phyloP scores from a whole-genome alignment of 2,113 vertebrate species.

The Indicator maculatus region DNA sequence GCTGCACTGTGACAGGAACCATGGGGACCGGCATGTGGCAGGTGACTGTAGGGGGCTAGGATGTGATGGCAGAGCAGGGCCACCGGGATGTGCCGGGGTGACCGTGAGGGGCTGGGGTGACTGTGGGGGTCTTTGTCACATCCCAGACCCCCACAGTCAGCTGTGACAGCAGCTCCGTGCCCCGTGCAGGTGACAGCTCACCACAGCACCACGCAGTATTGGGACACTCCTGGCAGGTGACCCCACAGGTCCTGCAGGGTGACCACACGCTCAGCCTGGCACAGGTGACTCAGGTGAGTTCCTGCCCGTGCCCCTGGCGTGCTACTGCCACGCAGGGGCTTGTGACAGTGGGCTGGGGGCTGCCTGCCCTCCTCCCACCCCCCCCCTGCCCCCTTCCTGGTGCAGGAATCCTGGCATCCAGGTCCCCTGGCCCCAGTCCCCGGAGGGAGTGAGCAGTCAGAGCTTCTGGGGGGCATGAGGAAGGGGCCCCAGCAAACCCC shows the following conservation, averaged over 20 bases:
- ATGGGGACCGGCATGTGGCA: too few species aligned
- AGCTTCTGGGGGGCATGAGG: not conserved
- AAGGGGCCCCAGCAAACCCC: too few species aligned
- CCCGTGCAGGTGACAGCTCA: not conserved
- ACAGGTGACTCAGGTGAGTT: conserved; percentile 61
- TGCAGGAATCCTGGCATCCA: not conserved
- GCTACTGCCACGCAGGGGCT: fast-evolving
- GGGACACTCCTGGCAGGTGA: not conserved
- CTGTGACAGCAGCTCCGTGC: not conserved
- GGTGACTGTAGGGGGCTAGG: not conserved
- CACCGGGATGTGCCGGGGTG: not conserved
- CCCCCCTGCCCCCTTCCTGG: not conserved
- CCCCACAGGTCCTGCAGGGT: conserved; percentile 1
- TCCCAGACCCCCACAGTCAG: too few species aligned
- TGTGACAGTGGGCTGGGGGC: not conserved
- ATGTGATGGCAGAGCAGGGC: too few species aligned
- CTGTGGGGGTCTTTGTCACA: too few species aligned
- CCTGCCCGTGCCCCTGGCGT: fast-evolving
- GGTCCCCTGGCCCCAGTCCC: not conserved
- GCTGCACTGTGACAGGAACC: fast-evolving
- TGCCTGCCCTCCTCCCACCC: too few species aligned
- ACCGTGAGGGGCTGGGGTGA: not conserved
- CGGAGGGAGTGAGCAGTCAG: too few species aligned
- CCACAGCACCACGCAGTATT: not conserved
- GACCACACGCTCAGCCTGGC: not conserved